These are phyloP conservation scores for Oscheius sp. DNA, from an alignment of 1,140 invertebrate species.

Conservation along the genomic window DNA sequence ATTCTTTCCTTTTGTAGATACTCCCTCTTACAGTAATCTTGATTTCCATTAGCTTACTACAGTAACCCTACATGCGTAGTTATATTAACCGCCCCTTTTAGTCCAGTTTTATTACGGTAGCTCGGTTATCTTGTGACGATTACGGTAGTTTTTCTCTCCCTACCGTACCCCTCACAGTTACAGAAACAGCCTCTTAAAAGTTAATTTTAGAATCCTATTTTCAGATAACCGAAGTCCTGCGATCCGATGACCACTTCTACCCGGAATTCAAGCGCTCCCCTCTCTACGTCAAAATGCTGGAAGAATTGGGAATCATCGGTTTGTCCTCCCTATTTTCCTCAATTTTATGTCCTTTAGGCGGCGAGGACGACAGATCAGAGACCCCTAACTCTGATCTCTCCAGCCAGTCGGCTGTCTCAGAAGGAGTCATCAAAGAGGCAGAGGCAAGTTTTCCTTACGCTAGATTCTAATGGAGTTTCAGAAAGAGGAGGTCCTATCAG, in stretches of 20 bases:
- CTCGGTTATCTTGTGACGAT: no score
- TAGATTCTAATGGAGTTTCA: not conserved
- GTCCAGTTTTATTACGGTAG: no score
- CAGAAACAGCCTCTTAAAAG: constrained; percentile 60
- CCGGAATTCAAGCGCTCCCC: constrained; percentile 72
- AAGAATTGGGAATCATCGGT: constrained; percentile 73
- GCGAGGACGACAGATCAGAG: not conserved
- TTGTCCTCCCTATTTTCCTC: constrained; percentile 18
- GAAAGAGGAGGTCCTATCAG: not conserved
- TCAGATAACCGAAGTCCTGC: constrained; percentile 57
- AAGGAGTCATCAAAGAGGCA: not conserved
- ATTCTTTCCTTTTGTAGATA: not conserved
- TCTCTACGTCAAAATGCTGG: constrained; percentile 73
- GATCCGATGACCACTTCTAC: constrained; percentile 71
- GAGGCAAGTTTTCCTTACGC: not conserved
- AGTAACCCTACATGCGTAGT: no score
- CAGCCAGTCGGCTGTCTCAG: not conserved
- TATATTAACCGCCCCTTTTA: no score
- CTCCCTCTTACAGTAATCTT: no score
- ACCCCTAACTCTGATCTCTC: not conserved
- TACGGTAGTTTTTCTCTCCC: no score
- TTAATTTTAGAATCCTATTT: constrained; percentile 23
- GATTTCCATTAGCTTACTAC: no score
- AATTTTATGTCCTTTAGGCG: not conserved
- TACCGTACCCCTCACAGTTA: constrained; percentile 70